Evolutionary conservation across 2,113 vertebrate species (phyloP).

Genomic region (Hystrix brachyura): DNA sequence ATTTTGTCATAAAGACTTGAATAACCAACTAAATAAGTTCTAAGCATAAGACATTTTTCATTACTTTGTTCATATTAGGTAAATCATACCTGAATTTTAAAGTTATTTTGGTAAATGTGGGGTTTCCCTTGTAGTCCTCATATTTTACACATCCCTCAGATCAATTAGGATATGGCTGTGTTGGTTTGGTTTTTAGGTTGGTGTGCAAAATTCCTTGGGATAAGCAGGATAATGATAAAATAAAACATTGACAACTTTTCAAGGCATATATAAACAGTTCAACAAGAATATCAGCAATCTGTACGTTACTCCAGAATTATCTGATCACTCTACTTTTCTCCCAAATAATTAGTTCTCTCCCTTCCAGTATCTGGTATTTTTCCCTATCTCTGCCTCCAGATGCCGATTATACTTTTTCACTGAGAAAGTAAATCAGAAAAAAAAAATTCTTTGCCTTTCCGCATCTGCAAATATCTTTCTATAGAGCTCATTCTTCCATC

Average conservation of each 20-base stretch:
- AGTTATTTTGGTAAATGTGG: not conserved
- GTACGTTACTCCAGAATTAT: not conserved
- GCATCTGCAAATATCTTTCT: not conserved
- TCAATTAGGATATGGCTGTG: rapidly evolving
- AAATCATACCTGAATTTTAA: not conserved
- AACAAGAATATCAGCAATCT: not conserved
- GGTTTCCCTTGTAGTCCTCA: not conserved
- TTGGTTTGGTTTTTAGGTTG: not conserved
- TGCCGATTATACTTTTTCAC: not conserved
- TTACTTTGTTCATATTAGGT: not conserved
- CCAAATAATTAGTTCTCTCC: not conserved
- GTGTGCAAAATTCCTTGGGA: not conserved
- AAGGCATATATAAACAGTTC: not conserved
- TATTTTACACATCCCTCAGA: not conserved
- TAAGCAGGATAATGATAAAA: not conserved
- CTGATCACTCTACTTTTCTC: not conserved
- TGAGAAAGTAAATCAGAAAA: not conserved
- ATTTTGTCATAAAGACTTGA: not conserved
- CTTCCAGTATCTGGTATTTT: not conserved
- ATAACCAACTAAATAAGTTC: not conserved
- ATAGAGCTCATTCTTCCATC: not conserved
- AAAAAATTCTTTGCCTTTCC: not conserved
- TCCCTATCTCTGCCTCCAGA: not conserved
- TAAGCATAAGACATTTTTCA: not conserved
- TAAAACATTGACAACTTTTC: not conserved